Evolutionary conservation across 2,113 vertebrate genomes (phyloP).

Genomic region (Probosciger aterrimus): DNA sequence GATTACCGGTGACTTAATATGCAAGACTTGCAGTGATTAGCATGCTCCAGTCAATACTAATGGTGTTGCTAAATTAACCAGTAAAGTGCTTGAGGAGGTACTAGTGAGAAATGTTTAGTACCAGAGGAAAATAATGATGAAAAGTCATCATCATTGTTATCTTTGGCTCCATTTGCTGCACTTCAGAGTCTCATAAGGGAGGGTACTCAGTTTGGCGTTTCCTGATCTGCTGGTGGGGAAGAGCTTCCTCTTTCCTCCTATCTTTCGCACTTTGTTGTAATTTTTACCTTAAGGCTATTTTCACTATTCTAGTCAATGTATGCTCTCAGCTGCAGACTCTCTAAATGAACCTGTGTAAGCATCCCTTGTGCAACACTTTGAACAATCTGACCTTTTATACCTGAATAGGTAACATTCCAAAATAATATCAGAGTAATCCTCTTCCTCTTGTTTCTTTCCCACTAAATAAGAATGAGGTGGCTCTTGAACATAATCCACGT

Average conservation of each 20-base stretch:
- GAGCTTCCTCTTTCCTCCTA: neutral
- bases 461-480: fast-evolving
- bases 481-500: neutral
- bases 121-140: neutral
- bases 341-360: neutral
- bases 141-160: neutral
- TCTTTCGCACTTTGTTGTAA: fast-evolving
- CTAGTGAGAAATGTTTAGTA: neutral
- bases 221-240: neutral
- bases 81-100: neutral
- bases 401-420: neutral
- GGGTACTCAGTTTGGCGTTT: neutral
- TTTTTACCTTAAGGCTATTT: neutral
- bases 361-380: neutral
- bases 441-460: neutral
- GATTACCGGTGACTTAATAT: neutral
- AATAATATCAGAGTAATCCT: neutral
- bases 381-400: neutral
- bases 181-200: neutral
- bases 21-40: neutral
- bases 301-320: neutral
- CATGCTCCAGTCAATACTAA: neutral
- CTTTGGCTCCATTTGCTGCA: neutral
- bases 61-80: neutral
- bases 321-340: neutral